These are phyloP conservation scores for Plagodis dolabraria DNA, from an alignment of 2,888 invertebrate species.

Conservation along the genomic window DNA sequence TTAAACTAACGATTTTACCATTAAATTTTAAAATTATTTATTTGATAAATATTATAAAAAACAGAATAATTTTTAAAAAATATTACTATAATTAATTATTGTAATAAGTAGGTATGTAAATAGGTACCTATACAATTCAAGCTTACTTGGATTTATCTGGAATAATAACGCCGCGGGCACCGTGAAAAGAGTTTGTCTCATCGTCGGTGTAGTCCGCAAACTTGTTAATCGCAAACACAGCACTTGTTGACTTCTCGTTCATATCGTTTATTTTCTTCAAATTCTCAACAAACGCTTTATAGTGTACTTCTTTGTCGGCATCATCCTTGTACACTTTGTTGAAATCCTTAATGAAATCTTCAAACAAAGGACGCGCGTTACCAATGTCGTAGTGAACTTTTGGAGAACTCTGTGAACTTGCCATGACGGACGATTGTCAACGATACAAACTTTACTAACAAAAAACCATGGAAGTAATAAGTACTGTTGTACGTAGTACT, in stretches of 20 bases:
- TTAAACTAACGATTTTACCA: too few relatives aligned
- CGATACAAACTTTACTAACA: too few relatives aligned
- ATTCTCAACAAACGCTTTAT: constrained; percentile 36
- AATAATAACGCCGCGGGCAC: too few relatives aligned
- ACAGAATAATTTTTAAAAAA: too few relatives aligned
- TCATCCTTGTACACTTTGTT: constrained; percentile 45
- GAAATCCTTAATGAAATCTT: constrained; percentile 44
- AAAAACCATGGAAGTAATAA: too few relatives aligned
- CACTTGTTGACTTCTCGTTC: constrained; percentile 3
- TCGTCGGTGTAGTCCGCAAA: constrained; percentile 23
- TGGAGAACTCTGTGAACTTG: constrained; percentile 8
- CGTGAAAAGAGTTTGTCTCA: not conserved
- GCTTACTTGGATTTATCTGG: too few relatives aligned
- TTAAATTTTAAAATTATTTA: too few relatives aligned
- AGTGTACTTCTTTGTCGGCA: constrained; percentile 42
- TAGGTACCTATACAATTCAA: too few relatives aligned
- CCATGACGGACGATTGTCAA: constrained; percentile 4
- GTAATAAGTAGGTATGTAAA: too few relatives aligned
- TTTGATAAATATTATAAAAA: too few relatives aligned
- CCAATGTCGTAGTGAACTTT: constrained; percentile 35
- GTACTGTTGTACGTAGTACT: too few relatives aligned
- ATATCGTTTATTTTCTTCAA: constrained; percentile 17
- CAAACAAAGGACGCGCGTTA: constrained; percentile 43
- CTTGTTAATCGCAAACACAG: constrained; percentile 18
- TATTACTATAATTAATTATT: too few relatives aligned